Base-by-base conservation (phyloP, 2,797 vertebrate species). In the Hephaestus fuliginosus region DNA sequence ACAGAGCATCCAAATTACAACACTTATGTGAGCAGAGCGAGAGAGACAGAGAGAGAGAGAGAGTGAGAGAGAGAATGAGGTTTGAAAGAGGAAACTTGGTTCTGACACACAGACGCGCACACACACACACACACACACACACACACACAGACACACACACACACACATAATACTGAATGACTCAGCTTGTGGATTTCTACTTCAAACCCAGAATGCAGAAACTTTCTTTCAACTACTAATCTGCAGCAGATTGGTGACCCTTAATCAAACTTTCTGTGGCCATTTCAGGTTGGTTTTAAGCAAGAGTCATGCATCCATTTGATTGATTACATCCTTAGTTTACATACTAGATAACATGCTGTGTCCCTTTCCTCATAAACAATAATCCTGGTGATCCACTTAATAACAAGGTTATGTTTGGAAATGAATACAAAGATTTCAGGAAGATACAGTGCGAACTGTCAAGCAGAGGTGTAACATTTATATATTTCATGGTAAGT, bases 1-100 rank as follows among this genome's bases (percentile, higher is more conserved):
- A 95, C 92, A 95, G 93, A 93, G 90, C 87, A 86, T 90, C 93
- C 86, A 94, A 94, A 95, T 95, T 93, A 95, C 89, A 94, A 93
- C 90, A 91, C 90, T 92, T 92, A 92, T 86, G 88, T 80, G 73
- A 89, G 83, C 58, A 70, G 39, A 66, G 30, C 30, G 30, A 33
- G 30, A 33, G 78, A 84, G 63, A 75, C 68, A 77, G 65, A 76
- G 51, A 58, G 51, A 80, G 46, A 67, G 44, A 49, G 39, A 65
- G 39, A 74, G 51, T 75, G 68, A 83, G 60, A 77, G 76, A 53
- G 53, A 74, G 76, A 70, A 46, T 52, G 58, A 65, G 67, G 74
- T 82, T 76, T 88, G 71, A 86, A 83, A 84, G 83, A 89, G 79
- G 76, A 88, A 90, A 87, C 84, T 81, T 87, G 56, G 74, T 86